Percentiles rank a stretch among this genome's conserved stretches.
phyloP scores from a whole-genome alignment of 2,888 invertebrate species.

The Nephrotoma appendiculata region DNA sequence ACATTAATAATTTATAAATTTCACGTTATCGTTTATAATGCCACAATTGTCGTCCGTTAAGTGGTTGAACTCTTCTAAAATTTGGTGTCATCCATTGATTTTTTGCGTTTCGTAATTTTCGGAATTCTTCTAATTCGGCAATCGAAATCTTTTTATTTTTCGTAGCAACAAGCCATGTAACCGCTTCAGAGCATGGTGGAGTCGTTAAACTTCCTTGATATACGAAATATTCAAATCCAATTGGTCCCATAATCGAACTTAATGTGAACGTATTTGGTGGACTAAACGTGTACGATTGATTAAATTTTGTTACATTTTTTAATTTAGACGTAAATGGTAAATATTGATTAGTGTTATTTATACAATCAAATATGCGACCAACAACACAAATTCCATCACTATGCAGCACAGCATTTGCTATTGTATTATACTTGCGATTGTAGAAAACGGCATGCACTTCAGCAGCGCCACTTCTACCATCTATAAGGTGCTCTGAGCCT shows the following conservation, averaged over 20 bases:
- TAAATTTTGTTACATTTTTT: not conserved
- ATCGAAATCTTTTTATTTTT: not conserved
- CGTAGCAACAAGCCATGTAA: constrained; percentile 49
- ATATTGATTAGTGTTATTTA: not conserved
- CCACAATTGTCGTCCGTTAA: not conserved
- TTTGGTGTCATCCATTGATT: not conserved
- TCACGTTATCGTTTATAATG: not conserved
- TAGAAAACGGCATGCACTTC: constrained; percentile 75
- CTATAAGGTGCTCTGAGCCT: constrained; percentile 62
- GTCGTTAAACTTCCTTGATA: constrained; percentile 70
- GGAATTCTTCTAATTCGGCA: not conserved
- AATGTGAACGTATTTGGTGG: constrained; percentile 42
- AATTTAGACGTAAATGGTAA: not conserved
- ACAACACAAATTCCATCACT: constrained; percentile 67
- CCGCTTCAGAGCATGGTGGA: constrained; percentile 64
- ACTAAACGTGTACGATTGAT: not conserved
- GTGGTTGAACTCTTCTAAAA: not conserved
- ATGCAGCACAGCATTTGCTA: constrained; percentile 49
- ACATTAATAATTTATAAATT: not conserved
- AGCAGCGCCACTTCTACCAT: constrained; percentile 55
- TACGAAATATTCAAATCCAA: constrained; percentile 56
- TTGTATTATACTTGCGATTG: constrained; percentile 51
- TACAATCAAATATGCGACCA: constrained; percentile 61
- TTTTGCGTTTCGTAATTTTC: not conserved
- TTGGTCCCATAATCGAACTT: constrained; percentile 43